These are phyloP conservation scores for Penaeus chinensis DNA, from an alignment of 1,140 invertebrate genomes.

Conservation along the genomic window DNA sequence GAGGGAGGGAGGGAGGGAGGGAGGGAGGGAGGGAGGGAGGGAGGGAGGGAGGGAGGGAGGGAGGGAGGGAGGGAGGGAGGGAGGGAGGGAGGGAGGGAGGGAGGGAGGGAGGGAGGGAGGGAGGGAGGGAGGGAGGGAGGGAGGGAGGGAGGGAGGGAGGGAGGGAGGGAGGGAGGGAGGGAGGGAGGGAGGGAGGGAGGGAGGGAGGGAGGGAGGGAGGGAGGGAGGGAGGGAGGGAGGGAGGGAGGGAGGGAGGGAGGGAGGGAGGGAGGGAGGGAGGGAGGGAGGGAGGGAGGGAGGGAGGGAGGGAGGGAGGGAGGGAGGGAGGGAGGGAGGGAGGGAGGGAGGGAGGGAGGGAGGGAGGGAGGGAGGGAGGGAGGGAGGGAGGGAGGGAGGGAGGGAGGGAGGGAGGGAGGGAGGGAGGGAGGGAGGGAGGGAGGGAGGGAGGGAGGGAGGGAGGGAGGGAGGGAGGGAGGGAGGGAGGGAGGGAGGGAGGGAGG, in stretches of 20 bases:
- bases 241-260: not conserved
- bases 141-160: too few relatives aligned
- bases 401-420: constrained; percentile 10
- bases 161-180: too few relatives aligned
- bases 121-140: too few relatives aligned
- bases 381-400: not conserved
- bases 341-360: not conserved
- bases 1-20: too few relatives aligned
- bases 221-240: not conserved
- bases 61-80: too few relatives aligned
- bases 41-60: too few relatives aligned
- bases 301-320: too few relatives aligned
- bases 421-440: not conserved
- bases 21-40: too few relatives aligned
- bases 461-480: not conserved
- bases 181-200: too few relatives aligned
- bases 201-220: not conserved
- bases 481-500: not conserved
- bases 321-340: too few relatives aligned
- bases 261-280: not conserved
- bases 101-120: too few relatives aligned
- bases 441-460: not conserved
- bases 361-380: not conserved
- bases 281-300: not conserved
- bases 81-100: too few relatives aligned